phyloP scores from a whole-genome alignment of 2,797 vertebrate genomes.

The Macrochelys suwanniensis region DNA sequence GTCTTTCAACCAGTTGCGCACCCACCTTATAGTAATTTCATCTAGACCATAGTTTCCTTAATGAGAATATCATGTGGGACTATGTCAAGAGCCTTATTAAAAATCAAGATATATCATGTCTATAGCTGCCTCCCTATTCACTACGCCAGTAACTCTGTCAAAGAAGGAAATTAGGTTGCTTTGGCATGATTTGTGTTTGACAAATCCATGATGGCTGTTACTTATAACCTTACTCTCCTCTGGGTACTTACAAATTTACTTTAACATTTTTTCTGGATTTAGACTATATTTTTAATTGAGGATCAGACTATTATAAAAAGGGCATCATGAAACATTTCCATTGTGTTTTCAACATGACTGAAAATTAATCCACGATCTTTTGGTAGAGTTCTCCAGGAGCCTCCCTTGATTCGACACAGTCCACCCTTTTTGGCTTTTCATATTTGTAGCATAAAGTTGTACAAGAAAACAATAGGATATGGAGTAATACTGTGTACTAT shows the following conservation, averaged over 20 bases:
- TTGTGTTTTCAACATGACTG: neutral
- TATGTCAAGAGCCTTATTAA: neutral
- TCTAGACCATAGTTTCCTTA: neutral
- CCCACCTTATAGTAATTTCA: neutral
- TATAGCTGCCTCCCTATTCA: neutral
- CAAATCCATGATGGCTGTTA: neutral
- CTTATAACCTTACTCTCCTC: neutral
- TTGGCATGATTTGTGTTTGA: neutral
- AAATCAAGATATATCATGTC: neutral
- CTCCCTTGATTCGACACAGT: neutral
- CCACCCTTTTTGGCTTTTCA: neutral
- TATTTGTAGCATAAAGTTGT: neutral
- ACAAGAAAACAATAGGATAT: neutral
- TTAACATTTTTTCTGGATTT: neutral
- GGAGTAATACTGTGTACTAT: neutral
- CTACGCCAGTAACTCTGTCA: neutral
- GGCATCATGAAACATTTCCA: neutral
- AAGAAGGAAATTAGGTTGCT: neutral
- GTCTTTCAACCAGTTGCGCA: neutral
- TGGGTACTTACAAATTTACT: neutral
- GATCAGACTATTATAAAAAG: neutral
- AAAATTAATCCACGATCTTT: neutral
- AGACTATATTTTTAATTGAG: neutral
- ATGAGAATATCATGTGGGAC: neutral
- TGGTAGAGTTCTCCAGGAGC: neutral